phyloP scores from a whole-genome alignment of 64 coral and sea anemone species.

The Pocillopora damicornis region DNA sequence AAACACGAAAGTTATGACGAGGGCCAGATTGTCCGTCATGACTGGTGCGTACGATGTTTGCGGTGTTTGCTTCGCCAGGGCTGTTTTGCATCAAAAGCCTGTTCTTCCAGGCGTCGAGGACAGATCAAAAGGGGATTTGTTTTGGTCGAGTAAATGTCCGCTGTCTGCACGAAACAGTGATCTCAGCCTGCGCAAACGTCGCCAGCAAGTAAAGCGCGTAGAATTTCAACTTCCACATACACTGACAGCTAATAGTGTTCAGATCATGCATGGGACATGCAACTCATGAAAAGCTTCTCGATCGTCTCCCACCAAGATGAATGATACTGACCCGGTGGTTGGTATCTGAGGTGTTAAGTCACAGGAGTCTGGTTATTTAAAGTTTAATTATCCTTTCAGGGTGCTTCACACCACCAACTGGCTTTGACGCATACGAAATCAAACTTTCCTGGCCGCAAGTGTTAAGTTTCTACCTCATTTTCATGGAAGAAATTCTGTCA shows the following conservation, averaged over 20 bases:
- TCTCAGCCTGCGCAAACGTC: neutral
- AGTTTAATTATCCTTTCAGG: neutral
- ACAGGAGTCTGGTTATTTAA: neutral
- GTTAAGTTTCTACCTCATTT: neutral
- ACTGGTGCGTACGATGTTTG: neutral
- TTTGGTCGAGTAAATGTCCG: neutral
- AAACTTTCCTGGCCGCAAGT: neutral
- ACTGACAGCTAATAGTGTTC: no score
- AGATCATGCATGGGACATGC: no score
- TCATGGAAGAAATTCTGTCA: neutral
- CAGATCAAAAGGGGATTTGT: no score
- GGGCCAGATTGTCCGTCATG: neutral
- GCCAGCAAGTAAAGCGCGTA: neutral
- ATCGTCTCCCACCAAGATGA: neutral
- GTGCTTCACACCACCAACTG: neutral
- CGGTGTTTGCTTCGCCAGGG: conserved; percentile 11
- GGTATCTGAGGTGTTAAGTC: neutral
- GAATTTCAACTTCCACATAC: no score
- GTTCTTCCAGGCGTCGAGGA: neutral
- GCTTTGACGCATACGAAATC: neutral
- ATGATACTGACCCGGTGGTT: neutral
- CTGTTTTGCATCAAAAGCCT: neutral
- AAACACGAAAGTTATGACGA: neutral
- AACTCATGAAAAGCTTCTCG: neutral
- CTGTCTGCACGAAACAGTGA: neutral